Conservation (phyloP, 1,140 invertebrate genomes). For the Watersipora subatra region DNA sequence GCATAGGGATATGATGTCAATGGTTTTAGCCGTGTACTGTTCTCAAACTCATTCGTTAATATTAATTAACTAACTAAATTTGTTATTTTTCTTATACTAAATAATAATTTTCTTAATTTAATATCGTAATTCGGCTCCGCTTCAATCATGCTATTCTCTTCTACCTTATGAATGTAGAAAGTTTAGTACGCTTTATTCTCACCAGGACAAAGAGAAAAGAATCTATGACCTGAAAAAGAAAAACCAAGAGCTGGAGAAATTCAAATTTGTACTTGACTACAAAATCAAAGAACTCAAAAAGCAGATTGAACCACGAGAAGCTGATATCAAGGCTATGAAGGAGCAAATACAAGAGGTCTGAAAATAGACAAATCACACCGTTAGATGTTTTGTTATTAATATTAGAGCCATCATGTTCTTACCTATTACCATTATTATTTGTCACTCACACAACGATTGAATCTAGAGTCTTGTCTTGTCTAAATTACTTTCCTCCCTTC, state of each 20-base stretch:
- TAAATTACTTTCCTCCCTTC: too few species aligned
- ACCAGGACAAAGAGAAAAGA: constrained; percentile 51
- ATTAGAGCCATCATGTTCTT: too few species aligned
- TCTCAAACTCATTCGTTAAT: too few species aligned
- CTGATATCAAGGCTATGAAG: constrained; percentile 59
- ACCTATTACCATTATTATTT: not conserved
- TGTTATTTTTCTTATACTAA: too few species aligned
- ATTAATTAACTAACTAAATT: too few species aligned
- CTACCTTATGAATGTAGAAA: not conserved
- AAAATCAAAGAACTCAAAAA: constrained; percentile 72
- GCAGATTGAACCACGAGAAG: constrained; percentile 67
- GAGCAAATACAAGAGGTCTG: constrained; percentile 57
- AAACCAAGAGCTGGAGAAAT: constrained; percentile 77
- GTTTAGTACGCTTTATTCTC: not conserved
- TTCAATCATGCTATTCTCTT: too few species aligned
- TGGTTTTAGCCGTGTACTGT: too few species aligned
- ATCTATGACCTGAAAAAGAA: constrained; percentile 68
- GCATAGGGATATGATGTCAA: too few species aligned
- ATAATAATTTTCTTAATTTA: too few species aligned
- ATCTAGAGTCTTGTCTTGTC: too few species aligned
- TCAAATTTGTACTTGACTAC: constrained; percentile 74
- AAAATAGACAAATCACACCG: not conserved
- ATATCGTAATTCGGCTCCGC: too few species aligned
- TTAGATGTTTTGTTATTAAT: not conserved
- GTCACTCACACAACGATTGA: too few species aligned